Evolutionary conservation across 2,113 vertebrate species (phyloP), one percentile per base, ranked within the genome.

Genomic region (Halichoeres trimaculatus): DNA sequence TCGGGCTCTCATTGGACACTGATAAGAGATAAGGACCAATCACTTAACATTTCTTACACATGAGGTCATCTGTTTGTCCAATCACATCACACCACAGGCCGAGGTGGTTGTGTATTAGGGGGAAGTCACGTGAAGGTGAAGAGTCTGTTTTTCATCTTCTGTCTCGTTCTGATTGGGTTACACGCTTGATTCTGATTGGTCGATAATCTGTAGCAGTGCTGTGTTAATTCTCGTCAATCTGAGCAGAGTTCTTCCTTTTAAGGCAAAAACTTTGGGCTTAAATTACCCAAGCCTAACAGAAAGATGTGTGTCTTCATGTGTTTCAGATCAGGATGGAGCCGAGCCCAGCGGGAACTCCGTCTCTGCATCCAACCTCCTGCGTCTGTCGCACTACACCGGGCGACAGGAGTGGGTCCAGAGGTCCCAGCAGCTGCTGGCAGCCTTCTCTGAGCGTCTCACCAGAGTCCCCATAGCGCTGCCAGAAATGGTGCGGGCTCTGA

Each of bases 301-400:
- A 30, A 30, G 3, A 30, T 30, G 30, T 30, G 30, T 19, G 7
- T 45, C 17, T 45, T 45, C 17, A 17, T 16, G 13, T 40, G 10
- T 61, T 9, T 11, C 89, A 99, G 97, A 98, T 88, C 96, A 98
- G 80, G 97, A 98, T 0, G 96, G 97, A 8, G 96, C 96, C 1
- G 97, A 99, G 85, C 97, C 97, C 85, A 93, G 95, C 0, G 95
- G 94, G 24, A 98, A 98, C 91, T 98, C 97, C 0, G 81, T 97
- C 45, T 90, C 95, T 0, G 95, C 96, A 7, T 93, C 91, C 83
- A 99, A 96, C 80, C 93, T 99, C 43, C 94, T 96, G 54, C 95
- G 96, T 57, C 93, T 98, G 52, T 96, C 95, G 1, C 93, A 94
- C 68, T 95, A 95, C 87, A 95, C 95, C 0, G 95, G 95, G 55